Evolutionary conservation across 2,888 invertebrate genomes (phyloP), one percentile per base, ranked within the genome.

Genomic region (Caradrina clavipalpis): DNA sequence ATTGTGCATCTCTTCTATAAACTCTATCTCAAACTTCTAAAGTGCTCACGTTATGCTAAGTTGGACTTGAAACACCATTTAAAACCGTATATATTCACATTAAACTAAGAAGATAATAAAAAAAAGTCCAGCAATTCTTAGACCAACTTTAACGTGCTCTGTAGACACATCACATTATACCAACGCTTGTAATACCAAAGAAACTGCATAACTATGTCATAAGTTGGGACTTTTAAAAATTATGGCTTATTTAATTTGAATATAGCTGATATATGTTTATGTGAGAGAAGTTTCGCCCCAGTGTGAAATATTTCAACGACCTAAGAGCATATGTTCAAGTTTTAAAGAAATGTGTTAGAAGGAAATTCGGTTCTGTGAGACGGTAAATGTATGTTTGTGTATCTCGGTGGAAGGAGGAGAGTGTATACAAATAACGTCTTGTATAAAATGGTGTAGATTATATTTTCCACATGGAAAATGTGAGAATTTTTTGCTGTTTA

Each of bases 241-340:
- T 87, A 91, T 87, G 82, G 73, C 83, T 83, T 72, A 89, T 87
- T 80, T 84, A 85, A 89, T 91, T 90, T 89, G 85, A 89, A 89
- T 90, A 88, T 85, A 85, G 69, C 76, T 87, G 80, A 87, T 78
- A 86, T 87, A 87, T 82, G 79, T 80, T 73, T 78, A 73, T 69
- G 67, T 73, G 31, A 35, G 74, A 56, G 47, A 79, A 85, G 78
- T 68, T 87, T 82, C 58, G 47, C 62, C 39, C 39, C 51, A 61
- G 57, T 73, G 65, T 76, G 69, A 84, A 73, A 78, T 81, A 80
- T 82, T 77, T 82, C 76, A 56, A 74, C 63, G 65, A 67, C 50
- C 60, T 75, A 55, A 56, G 53, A 82, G 73, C 78, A 77, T 81
- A 80, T 71, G 84, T 69, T 78, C 49, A 49, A 21, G 51, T 78